Percentiles rank a stretch among this genome's conserved stretches.
Conservation (phyloP, 2,113 vertebrate genomes). For the Scytalopus superciliaris region DNA sequence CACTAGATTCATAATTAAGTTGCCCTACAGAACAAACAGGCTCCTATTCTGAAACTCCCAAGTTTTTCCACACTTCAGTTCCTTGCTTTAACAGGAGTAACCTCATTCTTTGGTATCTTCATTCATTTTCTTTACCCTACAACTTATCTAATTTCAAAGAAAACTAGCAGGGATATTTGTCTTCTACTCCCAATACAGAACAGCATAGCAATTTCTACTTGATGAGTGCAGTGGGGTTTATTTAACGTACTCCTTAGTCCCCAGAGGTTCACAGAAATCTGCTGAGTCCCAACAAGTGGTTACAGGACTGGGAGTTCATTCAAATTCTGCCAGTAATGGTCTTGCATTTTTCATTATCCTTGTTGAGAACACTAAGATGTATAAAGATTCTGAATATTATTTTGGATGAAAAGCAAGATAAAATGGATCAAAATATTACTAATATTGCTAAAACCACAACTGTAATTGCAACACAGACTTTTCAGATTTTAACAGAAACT, state of each 20-base stretch:
- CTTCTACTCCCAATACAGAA: neutral
- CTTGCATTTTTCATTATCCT: neutral
- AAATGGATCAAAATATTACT: neutral
- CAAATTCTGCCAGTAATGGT: neutral
- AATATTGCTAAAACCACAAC: neutral
- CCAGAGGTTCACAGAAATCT: neutral
- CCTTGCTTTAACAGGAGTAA: neutral
- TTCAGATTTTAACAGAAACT: neutral
- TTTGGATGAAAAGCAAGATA: neutral
- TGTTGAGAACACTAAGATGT: neutral
- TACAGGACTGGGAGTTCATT: neutral
- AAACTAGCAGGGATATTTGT: neutral
- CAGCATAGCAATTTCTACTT: neutral
- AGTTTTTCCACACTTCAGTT: neutral
- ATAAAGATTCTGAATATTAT: neutral
- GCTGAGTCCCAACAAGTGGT: neutral
- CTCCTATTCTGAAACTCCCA: neutral
- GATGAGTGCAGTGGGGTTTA: neutral
- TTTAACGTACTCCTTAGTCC: neutral
- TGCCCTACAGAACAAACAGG: neutral
- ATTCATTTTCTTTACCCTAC: neutral
- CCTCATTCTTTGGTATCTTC: neutral
- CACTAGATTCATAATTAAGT: neutral
- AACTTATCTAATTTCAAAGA: neutral
- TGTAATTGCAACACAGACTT: neutral